Evolutionary conservation across 1,140 invertebrate species (phyloP), one percentile per base, ranked within the genome.

Genomic region (Matsumurasca onukii): DNA sequence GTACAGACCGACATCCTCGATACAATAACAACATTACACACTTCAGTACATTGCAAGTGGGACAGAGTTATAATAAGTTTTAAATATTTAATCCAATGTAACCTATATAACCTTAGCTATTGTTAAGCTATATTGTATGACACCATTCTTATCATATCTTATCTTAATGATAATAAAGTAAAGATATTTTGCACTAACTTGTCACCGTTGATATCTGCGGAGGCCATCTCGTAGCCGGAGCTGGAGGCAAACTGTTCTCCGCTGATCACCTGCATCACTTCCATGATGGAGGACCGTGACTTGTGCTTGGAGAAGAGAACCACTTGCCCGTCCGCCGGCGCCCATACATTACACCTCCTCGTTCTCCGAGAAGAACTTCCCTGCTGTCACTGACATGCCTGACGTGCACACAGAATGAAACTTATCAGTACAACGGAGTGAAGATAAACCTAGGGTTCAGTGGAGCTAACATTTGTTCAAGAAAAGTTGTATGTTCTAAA

Each of bases 291-390:
- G 5, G 67, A 48, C 1, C 31, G n/a, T 1, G 67, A 61, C 3
- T 2, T 13, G 30, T 81, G 79, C 78, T 90, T 89, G 9, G 86
- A 86, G 70, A 94, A 91, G 62, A 97, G 83, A 3, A 94, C 82
- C 22, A 96, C 94, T 80, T 95, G 90, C 95, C 95, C 0, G 90
- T 91, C n/a, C n/a, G n/a, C n/a, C n/a, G n/a, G n/a, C n/a, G n/a
- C n/a, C n/a, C 93, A 75, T 91, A 97, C 0, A 86, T 88, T 70
- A 86, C 82, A 45, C 75, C 76, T 24, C 77, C 79, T 1, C n/a
- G n/a, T n/a, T n/a, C n/a, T 80, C 73, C 1, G 82, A 83, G 73
- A 92, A 91, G 76, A 94, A 95, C 39, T 87, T 85, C 0, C 89
- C 94, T 24, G 89, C 91, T 1, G 89, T 86, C 0, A 95, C 92